Base-by-base conservation (phyloP, 2,113 vertebrate genomes). In the Rhinolophus ferrumequinum region DNA sequence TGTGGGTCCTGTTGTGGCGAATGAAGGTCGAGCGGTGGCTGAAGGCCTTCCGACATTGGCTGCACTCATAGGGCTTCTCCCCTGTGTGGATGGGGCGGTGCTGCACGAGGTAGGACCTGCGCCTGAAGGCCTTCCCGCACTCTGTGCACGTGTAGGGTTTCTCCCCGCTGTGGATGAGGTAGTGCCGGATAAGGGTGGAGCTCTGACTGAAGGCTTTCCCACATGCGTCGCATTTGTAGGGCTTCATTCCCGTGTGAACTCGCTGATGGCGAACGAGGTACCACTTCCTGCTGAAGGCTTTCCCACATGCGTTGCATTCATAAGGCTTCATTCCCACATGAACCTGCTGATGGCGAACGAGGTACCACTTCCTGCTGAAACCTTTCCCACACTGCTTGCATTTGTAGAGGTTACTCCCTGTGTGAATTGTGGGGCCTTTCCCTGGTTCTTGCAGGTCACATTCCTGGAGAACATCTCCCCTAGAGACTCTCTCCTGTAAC, bases 61-160 rank as follows among this genome's bases (percentile, higher is more conserved):
- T 1, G 6, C 97, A 96, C 87, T 72, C 75, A 0, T 95, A 97
- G 44, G 96, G 95, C 19, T 86, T 97, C 90, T 94, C 95, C 5
- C 95, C 93, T 0, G 93, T 96, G 81, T 97, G 97, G 22, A 88
- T 22, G 0, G 92, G 95, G 15, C 41, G 81, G 35, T 98, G 97
- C 83, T 96, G 95, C 28, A 35, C 44, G 3, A 98, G 98, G 56
- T 97, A 96, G 0, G 93, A 94, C 79, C 97, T 76, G 52, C 94
- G 94, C n/a, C 93, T 96, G 54, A 98, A 98, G 41, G 97, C 93
- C 83, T 98, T 97, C 41, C 97, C 97, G 8, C 98, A 97, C 22
- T 72, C 95, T 0, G 30, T 13, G 2, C 97, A 98, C 6, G 33
- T 41, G 52, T 84, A 94, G 0, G 97, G 98, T 12, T 94, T 97